phyloP scores from a whole-genome alignment of 2,113 vertebrate species.

The Thymallus thymallus region DNA sequence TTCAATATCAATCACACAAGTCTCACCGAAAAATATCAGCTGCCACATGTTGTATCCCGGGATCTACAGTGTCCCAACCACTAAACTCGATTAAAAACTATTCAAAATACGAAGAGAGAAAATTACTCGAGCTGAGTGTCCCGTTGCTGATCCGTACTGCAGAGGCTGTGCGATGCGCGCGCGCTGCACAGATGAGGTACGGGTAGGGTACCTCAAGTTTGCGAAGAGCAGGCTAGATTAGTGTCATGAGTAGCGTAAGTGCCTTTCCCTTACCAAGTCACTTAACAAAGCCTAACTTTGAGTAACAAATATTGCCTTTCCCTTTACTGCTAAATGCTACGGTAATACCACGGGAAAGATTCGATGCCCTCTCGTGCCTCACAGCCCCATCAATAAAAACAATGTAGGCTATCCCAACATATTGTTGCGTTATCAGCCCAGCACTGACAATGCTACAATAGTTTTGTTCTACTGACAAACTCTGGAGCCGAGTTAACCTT shows the following conservation, averaged over 20 bases:
- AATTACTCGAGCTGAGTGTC: neutral
- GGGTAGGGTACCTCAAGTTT: neutral
- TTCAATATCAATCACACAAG: slow-evolving; percentile 28
- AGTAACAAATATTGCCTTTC: neutral
- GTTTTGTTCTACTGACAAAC: neutral
- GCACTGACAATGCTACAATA: too few relatives aligned
- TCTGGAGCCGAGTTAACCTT: neutral
- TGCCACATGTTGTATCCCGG: slow-evolving; percentile 10
- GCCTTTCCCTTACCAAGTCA: neutral
- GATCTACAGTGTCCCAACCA: slow-evolving; percentile 24
- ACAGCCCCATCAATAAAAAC: neutral
- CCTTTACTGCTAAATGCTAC: neutral
- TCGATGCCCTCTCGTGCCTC: neutral
- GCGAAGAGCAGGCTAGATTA: neutral
- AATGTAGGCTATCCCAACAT: too few relatives aligned
- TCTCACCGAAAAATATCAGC: slow-evolving; percentile 14
- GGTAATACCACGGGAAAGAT: neutral
- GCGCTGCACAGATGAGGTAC: neutral
- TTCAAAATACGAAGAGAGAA: neutral
- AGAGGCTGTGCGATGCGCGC: neutral
- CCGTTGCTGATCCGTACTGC: slow-evolving; percentile 1
- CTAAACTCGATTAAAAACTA: neutral
- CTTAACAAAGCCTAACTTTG: neutral
- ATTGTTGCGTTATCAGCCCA: too few relatives aligned
- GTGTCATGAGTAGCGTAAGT: neutral